Evolutionary conservation across 2,113 vertebrate genomes (phyloP), one percentile per base, ranked within the genome.

Genomic region (rat (Rattus norvegicus)): DNA sequence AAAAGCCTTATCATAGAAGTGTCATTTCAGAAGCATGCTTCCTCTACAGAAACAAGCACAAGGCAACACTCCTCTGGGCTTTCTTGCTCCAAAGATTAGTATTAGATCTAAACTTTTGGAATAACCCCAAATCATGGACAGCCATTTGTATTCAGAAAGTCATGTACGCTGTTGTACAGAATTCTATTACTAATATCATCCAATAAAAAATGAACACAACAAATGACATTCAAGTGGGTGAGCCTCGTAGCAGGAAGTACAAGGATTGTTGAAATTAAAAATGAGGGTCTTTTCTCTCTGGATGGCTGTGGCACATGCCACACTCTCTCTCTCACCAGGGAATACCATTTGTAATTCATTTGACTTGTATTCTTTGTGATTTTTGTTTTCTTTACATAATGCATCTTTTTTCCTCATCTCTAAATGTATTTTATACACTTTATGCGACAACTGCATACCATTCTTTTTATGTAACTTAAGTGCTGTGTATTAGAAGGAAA

Each of bases 381-480:
- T 95, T 85, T 76, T 43, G 22, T 90, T 93, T 92, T 95, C 70
- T 70, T 95, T 85, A 86, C 2, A 63, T 85, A 77, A 96, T 84
- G 63, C 16, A 65, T 56, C 65, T 26, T 43, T 67, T 3, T 61
- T 61, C 54, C 33, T 88, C 28, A 49, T 89, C 28, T 89, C 76
- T 93, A 88, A 95, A 81, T 96, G 26, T 69, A 89, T 88, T 90
- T 87, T 89, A 89, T 67, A 22, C 28, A 67, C 36, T 94, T 77
- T 94, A 67, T 89, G 61, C 72, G 89, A 75, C 47, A 77, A 90
- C 76, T 89, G 22, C 47, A 61, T 85, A 73, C 6, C 73, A 24
- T 73, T 56, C 47, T n/a, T 72, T 96, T 95, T 91, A 92, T 86
- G 36, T 81, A 94, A 95, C 9, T 30, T 30, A 39, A 96, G 59